phyloP scores from a whole-genome alignment of 1,140 invertebrate genomes.

The Semibalanus balanoides region DNA sequence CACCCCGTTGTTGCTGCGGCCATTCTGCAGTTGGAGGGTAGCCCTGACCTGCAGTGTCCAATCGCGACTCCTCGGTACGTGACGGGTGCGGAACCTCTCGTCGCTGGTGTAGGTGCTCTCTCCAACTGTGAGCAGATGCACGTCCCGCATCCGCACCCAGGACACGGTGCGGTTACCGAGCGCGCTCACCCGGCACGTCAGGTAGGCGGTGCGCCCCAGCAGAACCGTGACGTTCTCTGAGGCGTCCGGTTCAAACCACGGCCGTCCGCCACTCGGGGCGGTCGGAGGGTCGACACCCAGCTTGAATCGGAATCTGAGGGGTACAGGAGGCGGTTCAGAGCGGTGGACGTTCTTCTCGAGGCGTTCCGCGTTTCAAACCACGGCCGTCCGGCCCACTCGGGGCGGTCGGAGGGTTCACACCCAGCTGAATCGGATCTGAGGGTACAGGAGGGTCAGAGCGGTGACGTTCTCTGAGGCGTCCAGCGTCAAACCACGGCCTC shows the following conservation, averaged over 20 bases:
- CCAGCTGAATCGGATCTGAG: too few relatives aligned
- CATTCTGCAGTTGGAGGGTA: too few relatives aligned
- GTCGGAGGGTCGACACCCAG: neutral
- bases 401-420: neutral
- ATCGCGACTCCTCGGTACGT: constrained; percentile 34
- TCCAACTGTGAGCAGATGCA: constrained; percentile 27
- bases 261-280: constrained; percentile 24
- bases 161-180: constrained; percentile 73
- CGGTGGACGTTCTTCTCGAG: constrained; percentile 64
- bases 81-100: constrained; percentile 20
- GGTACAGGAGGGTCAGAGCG: too few relatives aligned
- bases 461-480: too few relatives aligned
- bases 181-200: constrained; percentile 71
- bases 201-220: constrained; percentile 65
- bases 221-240: constrained; percentile 66
- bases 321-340: too few relatives aligned
- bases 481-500: too few relatives aligned
- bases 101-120: constrained; percentile 23
- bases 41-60: constrained; percentile 43
- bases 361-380: constrained; percentile 62
- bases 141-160: constrained; percentile 28
- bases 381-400: constrained; percentile 31
- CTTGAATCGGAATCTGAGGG: neutral
- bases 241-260: constrained; percentile 59
- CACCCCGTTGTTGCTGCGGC: too few relatives aligned